phyloP scores from a whole-genome alignment of 2,113 vertebrate species.

The Neoarius graeffei region DNA sequence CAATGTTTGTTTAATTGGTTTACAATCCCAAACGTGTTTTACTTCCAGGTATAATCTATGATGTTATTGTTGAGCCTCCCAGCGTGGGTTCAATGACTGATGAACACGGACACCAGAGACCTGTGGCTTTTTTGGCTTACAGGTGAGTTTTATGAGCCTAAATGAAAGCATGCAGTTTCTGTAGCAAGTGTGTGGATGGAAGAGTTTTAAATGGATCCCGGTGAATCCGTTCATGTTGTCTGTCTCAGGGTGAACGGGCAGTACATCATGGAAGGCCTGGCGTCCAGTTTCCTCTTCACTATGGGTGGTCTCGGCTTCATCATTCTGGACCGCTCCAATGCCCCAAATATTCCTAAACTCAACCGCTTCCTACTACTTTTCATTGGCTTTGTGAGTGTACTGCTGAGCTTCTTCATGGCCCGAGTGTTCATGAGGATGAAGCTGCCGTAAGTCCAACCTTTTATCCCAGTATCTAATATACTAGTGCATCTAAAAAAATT shows the following conservation, averaged over 20 bases:
- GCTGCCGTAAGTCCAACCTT: slow-evolving; percentile 86
- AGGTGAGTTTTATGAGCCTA: slow-evolving; percentile 70
- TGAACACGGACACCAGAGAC: slow-evolving; percentile 95
- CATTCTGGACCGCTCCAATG: slow-evolving; percentile 96
- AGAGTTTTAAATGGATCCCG: neutral
- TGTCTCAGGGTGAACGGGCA: slow-evolving; percentile 90
- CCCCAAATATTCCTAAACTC: slow-evolving; percentile 96
- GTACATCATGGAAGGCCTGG: slow-evolving; percentile 98
- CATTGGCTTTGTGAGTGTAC: slow-evolving; percentile 95
- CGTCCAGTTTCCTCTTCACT: slow-evolving; percentile 98
- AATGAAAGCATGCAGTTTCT: neutral
- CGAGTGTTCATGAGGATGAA: slow-evolving; percentile 99
- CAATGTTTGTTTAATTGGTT: neutral
- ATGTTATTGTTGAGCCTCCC: slow-evolving; percentile 98
- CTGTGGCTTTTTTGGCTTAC: slow-evolving; percentile 96
- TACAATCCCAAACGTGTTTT: slow-evolving; percentile 22
- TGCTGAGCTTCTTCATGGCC: slow-evolving; percentile 99
- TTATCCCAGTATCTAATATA: neutral
- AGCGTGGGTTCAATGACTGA: slow-evolving; percentile 99
- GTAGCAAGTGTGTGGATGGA: neutral
- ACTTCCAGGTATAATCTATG: slow-evolving; percentile 91
- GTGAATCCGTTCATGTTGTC: neutral
- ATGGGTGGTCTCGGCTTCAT: slow-evolving; percentile 98
- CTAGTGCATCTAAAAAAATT: no score
- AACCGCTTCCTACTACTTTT: slow-evolving; percentile 97